Conservation (phyloP, 2,797 vertebrate genomes). For the Pagetopsis macropterus region DNA sequence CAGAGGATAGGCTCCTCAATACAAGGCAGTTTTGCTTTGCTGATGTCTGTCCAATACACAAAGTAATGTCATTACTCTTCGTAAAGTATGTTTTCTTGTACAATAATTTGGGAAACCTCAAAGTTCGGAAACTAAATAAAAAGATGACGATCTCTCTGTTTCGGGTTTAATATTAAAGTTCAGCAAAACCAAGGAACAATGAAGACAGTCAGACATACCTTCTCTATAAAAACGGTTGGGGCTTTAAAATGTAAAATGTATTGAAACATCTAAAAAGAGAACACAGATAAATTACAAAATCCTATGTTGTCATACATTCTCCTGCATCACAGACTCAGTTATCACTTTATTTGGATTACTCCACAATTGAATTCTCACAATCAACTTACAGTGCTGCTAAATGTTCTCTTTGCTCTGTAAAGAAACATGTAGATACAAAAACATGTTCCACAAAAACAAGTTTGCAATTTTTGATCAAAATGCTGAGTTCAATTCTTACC, state of each 20-base stretch:
- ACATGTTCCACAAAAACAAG: not conserved
- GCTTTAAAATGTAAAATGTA: not conserved
- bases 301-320: not conserved
- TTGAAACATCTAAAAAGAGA: not conserved
- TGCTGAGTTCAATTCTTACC: slow-evolving; percentile 43
- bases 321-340: too few species aligned
- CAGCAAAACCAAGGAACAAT: not conserved
- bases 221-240: rapidly evolving
- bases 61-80: not conserved
- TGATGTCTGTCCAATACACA: not conserved
- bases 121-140: not conserved
- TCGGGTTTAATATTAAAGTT: not conserved
- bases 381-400: not conserved
- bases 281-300: too few species aligned
- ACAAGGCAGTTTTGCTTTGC: too few species aligned
- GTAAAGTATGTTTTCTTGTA: not conserved
- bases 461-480: not conserved
- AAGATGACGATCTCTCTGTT: not conserved
- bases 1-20: too few species aligned
- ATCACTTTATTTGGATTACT: too few species aligned
- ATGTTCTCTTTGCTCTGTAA: not conserved
- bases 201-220: not conserved
- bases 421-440: not conserved
- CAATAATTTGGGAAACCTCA: not conserved
- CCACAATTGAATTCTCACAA: not conserved